These are phyloP conservation scores for Tarsius wallacei DNA, from an alignment of 2,797 vertebrate species.

Conservation along the genomic window DNA sequence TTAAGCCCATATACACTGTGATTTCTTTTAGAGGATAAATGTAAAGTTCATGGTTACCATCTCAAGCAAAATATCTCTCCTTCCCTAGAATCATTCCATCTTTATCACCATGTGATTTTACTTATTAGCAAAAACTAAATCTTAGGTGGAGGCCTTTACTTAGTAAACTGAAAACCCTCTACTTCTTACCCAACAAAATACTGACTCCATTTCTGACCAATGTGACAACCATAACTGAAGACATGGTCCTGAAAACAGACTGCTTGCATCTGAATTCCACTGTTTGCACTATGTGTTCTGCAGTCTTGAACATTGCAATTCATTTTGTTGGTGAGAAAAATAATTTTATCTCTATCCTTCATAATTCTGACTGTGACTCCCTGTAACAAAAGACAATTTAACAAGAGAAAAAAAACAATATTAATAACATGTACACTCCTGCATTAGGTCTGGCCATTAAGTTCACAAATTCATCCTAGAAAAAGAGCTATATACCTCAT, in stretches of 20 bases:
- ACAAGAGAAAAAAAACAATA: neutral
- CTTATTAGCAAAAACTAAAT: neutral
- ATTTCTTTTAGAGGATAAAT: neutral
- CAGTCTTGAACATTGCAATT: neutral
- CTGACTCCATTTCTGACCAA: neutral
- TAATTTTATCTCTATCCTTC: too few species aligned
- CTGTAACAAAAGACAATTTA: neutral
- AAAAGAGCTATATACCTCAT: too few species aligned
- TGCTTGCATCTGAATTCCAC: neutral
- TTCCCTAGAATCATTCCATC: neutral
- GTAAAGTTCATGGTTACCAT: neutral
- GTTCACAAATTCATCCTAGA: too few species aligned
- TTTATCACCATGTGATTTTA: neutral
- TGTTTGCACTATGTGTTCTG: neutral
- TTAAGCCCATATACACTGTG: neutral
- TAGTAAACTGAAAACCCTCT: neutral
- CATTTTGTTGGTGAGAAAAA: neutral
- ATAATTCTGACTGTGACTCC: neutral
- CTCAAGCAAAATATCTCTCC: neutral
- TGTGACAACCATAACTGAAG: neutral
- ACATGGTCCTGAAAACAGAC: neutral
- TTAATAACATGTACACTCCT: neutral
- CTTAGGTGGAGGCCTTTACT: neutral
- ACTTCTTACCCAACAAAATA: neutral
- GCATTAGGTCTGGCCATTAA: too few species aligned